Evolutionary conservation across 2,113 vertebrate species (phyloP), one percentile per base, ranked within the genome.

Genomic region (Megaceryle maxima): DNA sequence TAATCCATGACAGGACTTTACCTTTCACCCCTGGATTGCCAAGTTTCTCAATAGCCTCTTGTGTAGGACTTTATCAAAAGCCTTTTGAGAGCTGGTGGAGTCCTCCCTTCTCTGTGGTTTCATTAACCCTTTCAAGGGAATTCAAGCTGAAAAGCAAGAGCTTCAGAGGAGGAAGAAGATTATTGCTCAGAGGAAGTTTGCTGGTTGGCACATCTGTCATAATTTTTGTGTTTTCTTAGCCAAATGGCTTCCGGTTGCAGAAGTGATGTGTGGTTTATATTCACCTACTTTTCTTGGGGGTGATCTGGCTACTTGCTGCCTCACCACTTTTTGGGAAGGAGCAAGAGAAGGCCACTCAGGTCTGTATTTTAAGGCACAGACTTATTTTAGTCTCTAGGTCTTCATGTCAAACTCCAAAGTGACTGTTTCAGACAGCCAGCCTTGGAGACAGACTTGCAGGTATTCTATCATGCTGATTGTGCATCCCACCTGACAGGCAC

Each of bases 41-140:
- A 96, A 96, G 94, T 96, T 97, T 96, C 96, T 97, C 96, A 96
- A 95, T 96, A 96, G 91, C 83, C 88, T 96, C 95, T 96, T 96
- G 95, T 96, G 87, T 29, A 0, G 31, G 80, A 89, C 88, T 95
- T 96, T 94, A 97, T 96, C 96, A 96, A 96, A 96, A 95, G 96
- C 81, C 87, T 96, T 97, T 96, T 96, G 92, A 97, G 83, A 96
- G 88, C n/a, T 1, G 5, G 48, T 13, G 2, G 69, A 93, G 74
- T 76, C 74, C 66, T 93, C 74, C 21, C 57, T 43, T 50, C 15
- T 24, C 69, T n/a, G 35, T 1, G 2, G 50, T 73, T 91, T 87
- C 75, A 24, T 97, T 97, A 96, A 96, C 95, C 59, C 92, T 91
- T 96, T 87, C 57, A 74, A 92, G 60, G 59, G 13, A 24, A 66